Percentiles rank a stretch among this genome's conserved stretches.
These are phyloP conservation scores for Mizuhopecten yessoensis DNA, from an alignment of 1,140 invertebrate species.

Conservation along the genomic window DNA sequence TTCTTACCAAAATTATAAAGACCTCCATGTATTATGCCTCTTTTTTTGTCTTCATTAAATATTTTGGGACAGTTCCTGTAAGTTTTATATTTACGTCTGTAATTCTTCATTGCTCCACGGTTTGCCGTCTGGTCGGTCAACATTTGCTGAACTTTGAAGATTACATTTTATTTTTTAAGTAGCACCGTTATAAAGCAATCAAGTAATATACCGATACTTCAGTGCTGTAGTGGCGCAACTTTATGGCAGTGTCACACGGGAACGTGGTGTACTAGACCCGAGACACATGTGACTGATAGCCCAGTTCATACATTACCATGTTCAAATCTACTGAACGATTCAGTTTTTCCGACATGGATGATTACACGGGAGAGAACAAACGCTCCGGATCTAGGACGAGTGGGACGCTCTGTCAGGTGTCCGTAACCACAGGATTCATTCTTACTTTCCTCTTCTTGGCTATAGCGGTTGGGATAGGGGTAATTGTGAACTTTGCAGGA, in stretches of 20 bases:
- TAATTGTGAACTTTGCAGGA: constrained; percentile 72
- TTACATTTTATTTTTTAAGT: background rate
- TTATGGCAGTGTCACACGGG: background rate
- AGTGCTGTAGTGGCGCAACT: too few species aligned
- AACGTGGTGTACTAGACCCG: background rate
- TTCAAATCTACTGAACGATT: background rate
- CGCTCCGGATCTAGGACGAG: background rate
- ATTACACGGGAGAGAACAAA: background rate
- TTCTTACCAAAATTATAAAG: too few species aligned
- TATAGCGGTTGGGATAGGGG: constrained; percentile 64
- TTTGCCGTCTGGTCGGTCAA: too few species aligned
- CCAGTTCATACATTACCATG: background rate
- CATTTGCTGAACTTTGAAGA: too few species aligned
- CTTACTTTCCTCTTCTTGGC: constrained; percentile 64
- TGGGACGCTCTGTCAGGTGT: constrained; percentile 58
- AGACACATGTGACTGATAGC: too few species aligned
- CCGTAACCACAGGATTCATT: constrained; percentile 65
- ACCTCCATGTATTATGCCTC: too few species aligned
- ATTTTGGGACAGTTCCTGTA: too few species aligned
- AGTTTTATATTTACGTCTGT: too few species aligned
- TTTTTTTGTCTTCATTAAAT: too few species aligned
- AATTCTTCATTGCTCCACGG: too few species aligned
- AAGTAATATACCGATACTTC: background rate
- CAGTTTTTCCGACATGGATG: background rate
- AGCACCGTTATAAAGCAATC: background rate